Conservation (phyloP, 92 coral and sea anemone species). For the Zoanthus sociatus region DNA sequence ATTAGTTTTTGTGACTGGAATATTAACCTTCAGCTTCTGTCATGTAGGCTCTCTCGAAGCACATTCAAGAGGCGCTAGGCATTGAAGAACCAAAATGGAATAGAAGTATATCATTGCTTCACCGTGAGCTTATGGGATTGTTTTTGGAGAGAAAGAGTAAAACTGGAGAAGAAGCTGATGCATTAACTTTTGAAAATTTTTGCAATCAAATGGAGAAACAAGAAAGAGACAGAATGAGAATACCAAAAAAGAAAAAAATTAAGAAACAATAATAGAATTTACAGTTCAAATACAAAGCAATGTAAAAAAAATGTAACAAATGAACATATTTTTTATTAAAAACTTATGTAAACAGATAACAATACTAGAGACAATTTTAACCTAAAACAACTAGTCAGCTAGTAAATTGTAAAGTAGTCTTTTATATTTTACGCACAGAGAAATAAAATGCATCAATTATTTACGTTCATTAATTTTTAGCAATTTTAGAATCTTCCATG, state of each 20-base stretch:
- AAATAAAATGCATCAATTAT: too few relatives aligned
- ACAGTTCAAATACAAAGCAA: background rate
- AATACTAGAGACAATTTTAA: too few relatives aligned
- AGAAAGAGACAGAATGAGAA: slow-evolving; percentile 62
- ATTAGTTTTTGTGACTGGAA: background rate
- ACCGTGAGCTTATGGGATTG: slow-evolving; percentile 86
- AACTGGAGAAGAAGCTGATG: slow-evolving; percentile 88
- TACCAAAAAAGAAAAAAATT: slow-evolving; percentile 49
- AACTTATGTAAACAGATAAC: background rate
- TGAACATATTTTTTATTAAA: background rate
- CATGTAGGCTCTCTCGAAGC: slow-evolving; percentile 76
- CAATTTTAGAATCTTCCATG: too few relatives aligned
- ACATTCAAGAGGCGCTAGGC: slow-evolving; percentile 84
- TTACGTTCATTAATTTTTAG: too few relatives aligned
- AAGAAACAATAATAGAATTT: background rate
- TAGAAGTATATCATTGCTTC: slow-evolving; percentile 89
- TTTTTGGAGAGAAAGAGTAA: slow-evolving; percentile 89
- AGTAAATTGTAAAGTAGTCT: too few relatives aligned
- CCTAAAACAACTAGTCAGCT: too few relatives aligned
- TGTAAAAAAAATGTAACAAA: background rate
- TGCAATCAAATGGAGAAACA: slow-evolving; percentile 74
- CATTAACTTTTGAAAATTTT: slow-evolving; percentile 78
- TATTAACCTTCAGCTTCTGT: background rate
- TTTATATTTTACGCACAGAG: too few relatives aligned
- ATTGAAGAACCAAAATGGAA: slow-evolving; percentile 95